Evolutionary conservation across 2,113 vertebrate genomes (phyloP), one percentile per base, ranked within the genome.

Genomic region (Chinchilla lanigera): DNA sequence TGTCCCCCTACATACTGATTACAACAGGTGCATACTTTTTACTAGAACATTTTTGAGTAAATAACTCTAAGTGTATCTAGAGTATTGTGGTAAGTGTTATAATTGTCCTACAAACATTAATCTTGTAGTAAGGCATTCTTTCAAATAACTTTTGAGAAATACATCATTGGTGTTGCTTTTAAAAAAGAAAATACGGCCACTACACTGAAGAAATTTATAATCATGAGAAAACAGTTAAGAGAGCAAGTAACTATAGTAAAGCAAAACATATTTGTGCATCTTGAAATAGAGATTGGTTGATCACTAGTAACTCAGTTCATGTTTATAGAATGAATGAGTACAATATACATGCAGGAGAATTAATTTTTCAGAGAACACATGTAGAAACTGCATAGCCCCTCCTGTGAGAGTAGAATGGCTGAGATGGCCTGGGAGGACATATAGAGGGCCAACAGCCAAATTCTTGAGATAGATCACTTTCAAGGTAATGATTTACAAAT

Each of bases 361-460:
- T 20, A 14, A 30, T 88, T 8, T 73, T 83, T 92, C 22, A 71
- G 1, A 81, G 44, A 35, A 96, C 85, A 44, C 4, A 8, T 13
- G 5, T 44, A 73, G 19, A 67, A 9, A 2, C n/a, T 52, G 7
- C 1, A 50, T 35, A 85, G 9, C 9, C 2, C 14, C 5, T 73
- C 10, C 11, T 71, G 3, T 38, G 26, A 94, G 3, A 69, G 22
- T 4, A 90, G 2, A 73, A 41, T 14, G 5, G 1, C 24, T 61
- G 61, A 71, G 56, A 10, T 0, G 16, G 12, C 52, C 12, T 28
- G 14, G 1, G 7, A 60, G 20, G 26, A 4, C 22, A 50, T 33
- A 5, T 7, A 86, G 8, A n/a, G 6, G 3, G 2, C 26, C 4
- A 35, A 6, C 4, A 7, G 26, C 13, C 52, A 1, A 1, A 1